A percentile compares a stretch with the other conserved stretches of the same genome.
phyloP scores from a whole-genome alignment of 2,113 vertebrate species.

The Hippocampus comes region DNA sequence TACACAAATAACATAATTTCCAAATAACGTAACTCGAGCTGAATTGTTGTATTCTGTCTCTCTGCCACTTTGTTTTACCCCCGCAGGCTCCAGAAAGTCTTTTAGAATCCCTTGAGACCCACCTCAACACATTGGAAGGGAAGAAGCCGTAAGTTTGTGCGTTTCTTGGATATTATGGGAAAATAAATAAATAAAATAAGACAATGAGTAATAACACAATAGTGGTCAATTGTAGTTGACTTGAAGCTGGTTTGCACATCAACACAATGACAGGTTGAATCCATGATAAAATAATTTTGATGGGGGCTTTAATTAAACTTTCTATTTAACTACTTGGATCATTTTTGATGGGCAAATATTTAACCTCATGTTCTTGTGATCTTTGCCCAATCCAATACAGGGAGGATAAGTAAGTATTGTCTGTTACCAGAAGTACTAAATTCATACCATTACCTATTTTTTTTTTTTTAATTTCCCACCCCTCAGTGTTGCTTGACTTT shows the following conservation, averaged over 20 bases:
- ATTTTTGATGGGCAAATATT: background rate
- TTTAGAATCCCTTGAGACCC: conserved; percentile 95
- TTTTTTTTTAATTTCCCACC: background rate
- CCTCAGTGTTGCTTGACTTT: background rate
- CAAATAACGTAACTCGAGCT: background rate
- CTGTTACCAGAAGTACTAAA: background rate
- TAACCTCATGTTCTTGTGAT: conserved; percentile 39
- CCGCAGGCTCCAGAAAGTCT: conserved; percentile 94
- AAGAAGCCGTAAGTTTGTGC: conserved; percentile 85
- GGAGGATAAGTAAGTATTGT: conserved; percentile 67
- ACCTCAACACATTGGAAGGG: conserved; percentile 97
- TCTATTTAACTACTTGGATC: background rate
- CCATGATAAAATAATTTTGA: background rate
- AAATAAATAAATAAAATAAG: background rate
- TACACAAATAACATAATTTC: background rate
- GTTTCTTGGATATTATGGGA: background rate
- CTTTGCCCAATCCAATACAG: conserved; percentile 40
- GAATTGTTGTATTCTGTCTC: background rate
- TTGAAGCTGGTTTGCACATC: background rate
- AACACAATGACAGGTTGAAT: background rate
- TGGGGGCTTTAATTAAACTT: background rate
- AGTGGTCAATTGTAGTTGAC: background rate
- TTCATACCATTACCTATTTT: conserved; percentile 4
- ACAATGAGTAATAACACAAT: background rate
- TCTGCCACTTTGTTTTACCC: conserved; percentile 20